Evolutionary conservation across 2,113 vertebrate genomes (phyloP), one percentile per base, ranked within the genome.

Genomic region (Gopherus flavomarginatus): DNA sequence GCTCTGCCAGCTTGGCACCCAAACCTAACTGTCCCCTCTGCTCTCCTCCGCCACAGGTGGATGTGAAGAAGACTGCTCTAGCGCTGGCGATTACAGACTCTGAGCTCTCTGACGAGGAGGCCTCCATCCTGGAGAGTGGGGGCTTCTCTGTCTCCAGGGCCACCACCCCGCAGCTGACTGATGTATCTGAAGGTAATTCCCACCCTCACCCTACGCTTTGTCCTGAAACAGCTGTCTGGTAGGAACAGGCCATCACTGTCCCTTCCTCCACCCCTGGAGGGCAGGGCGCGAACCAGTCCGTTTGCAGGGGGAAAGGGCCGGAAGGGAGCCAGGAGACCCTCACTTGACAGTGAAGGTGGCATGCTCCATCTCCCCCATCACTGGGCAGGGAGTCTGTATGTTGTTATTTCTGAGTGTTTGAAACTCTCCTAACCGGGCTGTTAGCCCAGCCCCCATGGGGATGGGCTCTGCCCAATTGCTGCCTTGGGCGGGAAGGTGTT

Each of bases 61-160:
- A 99, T 92, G 98, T 99, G 93, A 99, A 99, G 97, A 99, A 99
- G 78, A 99, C 99, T 8, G 99, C 99, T 3, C 95, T 99, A 98
- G 99, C 99, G 2, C 98, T 99, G 98, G 99, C 99, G 93, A 99
- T 99, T 97, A 99, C 99, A 3, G 99, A 99, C 98, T 99, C 99
- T 0, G 99, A 99, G 97, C 92, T 99, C 83, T 99, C 99, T 1
- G 99, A 99, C 42, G 99, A 99, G 85, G 99, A 99, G 92, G 99
- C 99, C 16, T 99, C 99, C 77, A 99, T 99, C 93, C 96, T 99
- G 97, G 99, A 99, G 97, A 99, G 99, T 2, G 99, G 99, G 2
- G 99, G 99, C 14, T 99, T 99, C 97, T 99, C 99, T 0, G 99
- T 99, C 86, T 99, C 99, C 93, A 98, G 99, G 97, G 99, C 99